A percentile compares a stretch with the other conserved stretches of the same genome.
Evolutionary conservation across 2,113 vertebrate genomes (phyloP).

Genomic region (Reinhardtius hippoglossoides): DNA sequence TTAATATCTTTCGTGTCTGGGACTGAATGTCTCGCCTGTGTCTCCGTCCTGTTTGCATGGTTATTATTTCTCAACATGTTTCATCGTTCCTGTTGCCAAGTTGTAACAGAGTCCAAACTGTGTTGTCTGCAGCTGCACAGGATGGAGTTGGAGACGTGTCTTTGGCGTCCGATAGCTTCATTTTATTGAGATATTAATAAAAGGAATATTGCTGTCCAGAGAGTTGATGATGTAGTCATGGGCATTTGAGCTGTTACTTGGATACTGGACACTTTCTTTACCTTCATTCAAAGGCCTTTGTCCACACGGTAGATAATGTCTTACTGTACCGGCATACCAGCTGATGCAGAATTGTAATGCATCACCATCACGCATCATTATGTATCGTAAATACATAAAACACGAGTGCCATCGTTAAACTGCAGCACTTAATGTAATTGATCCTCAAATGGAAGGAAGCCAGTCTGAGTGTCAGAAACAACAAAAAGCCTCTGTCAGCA

Average conservation of each 20-base stretch:
- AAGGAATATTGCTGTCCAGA: not conserved
- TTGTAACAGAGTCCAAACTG: not conserved
- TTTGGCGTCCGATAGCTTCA: not conserved
- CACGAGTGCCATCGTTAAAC: not conserved
- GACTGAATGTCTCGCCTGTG: not conserved
- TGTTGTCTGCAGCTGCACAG: conserved; percentile 10
- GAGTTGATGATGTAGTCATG: not conserved
- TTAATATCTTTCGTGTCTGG: conserved; percentile 10
- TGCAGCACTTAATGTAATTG: not conserved
- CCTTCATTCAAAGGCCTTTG: not conserved
- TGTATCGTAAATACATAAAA: not conserved
- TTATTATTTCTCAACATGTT: not conserved
- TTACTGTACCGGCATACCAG: no score
- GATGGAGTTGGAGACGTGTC: not conserved
- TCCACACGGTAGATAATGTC: not conserved
- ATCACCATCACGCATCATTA: not conserved
- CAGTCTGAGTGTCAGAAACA: not conserved
- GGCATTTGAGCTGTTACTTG: not conserved
- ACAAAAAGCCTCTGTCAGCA: not conserved
- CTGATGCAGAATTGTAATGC: not conserved
- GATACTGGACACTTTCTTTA: conserved; percentile 9
- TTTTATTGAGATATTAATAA: conserved; percentile 1
- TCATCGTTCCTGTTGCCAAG: conserved; percentile 2
- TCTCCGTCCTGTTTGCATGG: not conserved
- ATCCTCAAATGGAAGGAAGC: not conserved